Percentiles rank a stretch among this genome's conserved stretches.
Conservation (phyloP, 2,888 invertebrate species). For the Nymphalis polychloros region DNA sequence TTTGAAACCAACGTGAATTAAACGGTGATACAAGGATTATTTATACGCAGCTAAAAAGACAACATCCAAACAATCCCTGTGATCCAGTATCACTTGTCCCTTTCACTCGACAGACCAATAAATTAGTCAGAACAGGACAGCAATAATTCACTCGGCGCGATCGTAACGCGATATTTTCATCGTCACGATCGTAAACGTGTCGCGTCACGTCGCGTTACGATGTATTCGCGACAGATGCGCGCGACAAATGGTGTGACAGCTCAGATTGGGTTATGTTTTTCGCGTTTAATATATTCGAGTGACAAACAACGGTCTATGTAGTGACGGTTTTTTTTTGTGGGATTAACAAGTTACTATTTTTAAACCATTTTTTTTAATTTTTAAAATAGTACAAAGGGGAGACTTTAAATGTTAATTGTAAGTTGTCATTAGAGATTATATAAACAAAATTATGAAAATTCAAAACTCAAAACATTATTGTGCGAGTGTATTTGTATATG, state of each 20-base stretch:
- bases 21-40: constrained; percentile 3
- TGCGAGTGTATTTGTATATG: too few species aligned
- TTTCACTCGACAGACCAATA: constrained; percentile 59
- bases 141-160: constrained; percentile 68
- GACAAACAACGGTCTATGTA: constrained; percentile 8
- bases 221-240: constrained; percentile 44
- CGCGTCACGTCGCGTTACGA: constrained; percentile 50
- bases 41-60: constrained; percentile 10
- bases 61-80: constrained; percentile 19
- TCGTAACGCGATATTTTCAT: constrained; percentile 68
- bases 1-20: constrained; percentile 5
- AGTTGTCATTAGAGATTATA: too few species aligned
- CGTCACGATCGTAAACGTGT: constrained; percentile 71
- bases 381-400: too few species aligned
- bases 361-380: not conserved
- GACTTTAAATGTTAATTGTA: too few species aligned
- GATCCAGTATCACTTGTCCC: constrained; percentile 42
- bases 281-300: constrained; percentile 27
- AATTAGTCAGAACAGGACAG: constrained; percentile 58
- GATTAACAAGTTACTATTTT: not conserved
- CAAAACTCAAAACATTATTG: too few species aligned
- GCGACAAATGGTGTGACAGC: constrained; percentile 40
- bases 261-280: constrained; percentile 33
- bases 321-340: not conserved
- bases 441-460: too few species aligned